Percentiles rank a stretch among this genome's conserved stretches.
phyloP scores from a whole-genome alignment of 1,140 invertebrate species.

The Mactra quadrangularis region DNA sequence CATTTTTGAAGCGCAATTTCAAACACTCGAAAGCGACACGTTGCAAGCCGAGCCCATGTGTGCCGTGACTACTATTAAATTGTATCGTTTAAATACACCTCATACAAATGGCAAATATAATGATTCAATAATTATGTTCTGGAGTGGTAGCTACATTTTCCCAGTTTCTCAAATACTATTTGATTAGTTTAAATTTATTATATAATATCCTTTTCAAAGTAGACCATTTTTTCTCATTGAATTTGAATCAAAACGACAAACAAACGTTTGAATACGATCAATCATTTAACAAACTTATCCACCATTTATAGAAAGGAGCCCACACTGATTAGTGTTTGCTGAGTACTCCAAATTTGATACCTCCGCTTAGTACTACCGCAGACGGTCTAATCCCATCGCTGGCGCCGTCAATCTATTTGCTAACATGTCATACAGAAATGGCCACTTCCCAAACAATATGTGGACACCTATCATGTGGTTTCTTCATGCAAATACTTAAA shows the following conservation, averaged over 20 bases:
- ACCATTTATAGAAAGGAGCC: constrained; percentile 9
- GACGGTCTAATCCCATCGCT: constrained; percentile 37
- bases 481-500: constrained; percentile 40
- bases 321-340: constrained; percentile 14
- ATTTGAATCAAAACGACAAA: not conserved
- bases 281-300: not conserved
- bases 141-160: too few relatives aligned
- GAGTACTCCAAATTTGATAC: constrained; percentile 33
- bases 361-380: constrained; percentile 5
- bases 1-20: too few relatives aligned
- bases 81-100: too few relatives aligned
- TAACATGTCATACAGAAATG: constrained; percentile 49
- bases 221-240: not conserved
- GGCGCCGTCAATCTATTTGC: constrained; percentile 51
- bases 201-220: too few relatives aligned
- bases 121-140: too few relatives aligned
- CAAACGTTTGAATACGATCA: not conserved
- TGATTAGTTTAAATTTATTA: too few relatives aligned
- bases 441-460: constrained; percentile 20
- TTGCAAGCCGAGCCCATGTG: too few relatives aligned
- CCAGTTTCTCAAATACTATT: too few relatives aligned
- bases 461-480: constrained; percentile 38
- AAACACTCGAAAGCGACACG: too few relatives aligned
- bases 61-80: too few relatives aligned
- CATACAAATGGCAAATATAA: too few relatives aligned